Conservation (phyloP, 2,888 invertebrate species). For the Germaria angustata region DNA sequence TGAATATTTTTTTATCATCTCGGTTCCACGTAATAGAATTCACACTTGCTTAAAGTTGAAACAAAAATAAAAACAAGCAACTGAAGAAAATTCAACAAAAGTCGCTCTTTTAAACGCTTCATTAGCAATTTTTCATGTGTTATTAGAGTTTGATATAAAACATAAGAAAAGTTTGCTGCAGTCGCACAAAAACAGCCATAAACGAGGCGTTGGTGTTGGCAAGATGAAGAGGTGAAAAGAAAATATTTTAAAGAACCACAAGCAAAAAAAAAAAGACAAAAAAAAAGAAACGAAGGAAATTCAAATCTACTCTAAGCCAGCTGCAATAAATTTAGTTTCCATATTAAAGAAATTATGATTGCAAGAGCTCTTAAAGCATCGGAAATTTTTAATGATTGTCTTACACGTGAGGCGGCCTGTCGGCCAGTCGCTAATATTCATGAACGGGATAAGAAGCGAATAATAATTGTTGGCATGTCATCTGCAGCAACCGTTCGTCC, state of each 20-base stretch:
- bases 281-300: slow-evolving; percentile 30
- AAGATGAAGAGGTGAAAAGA: slow-evolving; percentile 32
- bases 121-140: slow-evolving; percentile 60
- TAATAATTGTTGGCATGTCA: slow-evolving; percentile 66
- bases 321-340: slow-evolving; percentile 59
- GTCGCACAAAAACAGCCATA: neutral
- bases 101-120: slow-evolving; percentile 60
- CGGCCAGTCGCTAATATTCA: slow-evolving; percentile 11
- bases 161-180: neutral
- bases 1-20: neutral
- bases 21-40: slow-evolving; percentile 43
- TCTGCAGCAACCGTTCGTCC: slow-evolving; percentile 38
- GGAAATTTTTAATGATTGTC: slow-evolving; percentile 74
- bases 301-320: slow-evolving; percentile 38
- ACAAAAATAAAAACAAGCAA: neutral
- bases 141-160: slow-evolving; percentile 30
- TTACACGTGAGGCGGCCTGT: slow-evolving; percentile 68
- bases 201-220: slow-evolving; percentile 51
- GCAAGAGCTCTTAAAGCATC: slow-evolving; percentile 68
- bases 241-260: neutral
- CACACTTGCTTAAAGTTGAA: slow-evolving; percentile 53
- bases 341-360: slow-evolving; percentile 72
- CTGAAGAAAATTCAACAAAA: slow-evolving; percentile 2
- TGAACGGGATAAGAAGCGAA: slow-evolving; percentile 24
- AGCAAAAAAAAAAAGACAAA: neutral